Evolutionary conservation across 2,113 vertebrate species (phyloP).

Genomic region (Sitta europaea): DNA sequence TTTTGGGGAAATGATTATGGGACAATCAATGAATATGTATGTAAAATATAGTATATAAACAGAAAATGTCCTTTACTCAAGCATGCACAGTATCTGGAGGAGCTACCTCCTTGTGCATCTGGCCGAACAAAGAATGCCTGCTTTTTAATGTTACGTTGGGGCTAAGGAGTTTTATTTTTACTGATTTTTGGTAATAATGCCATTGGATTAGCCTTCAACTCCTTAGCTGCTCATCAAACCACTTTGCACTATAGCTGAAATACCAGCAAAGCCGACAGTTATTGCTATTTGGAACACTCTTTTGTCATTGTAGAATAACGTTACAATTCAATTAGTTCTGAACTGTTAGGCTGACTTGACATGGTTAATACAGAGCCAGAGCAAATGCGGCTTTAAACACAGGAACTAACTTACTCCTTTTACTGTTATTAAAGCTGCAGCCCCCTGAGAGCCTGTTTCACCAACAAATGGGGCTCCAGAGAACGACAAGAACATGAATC

Average conservation of each 20-base stretch:
- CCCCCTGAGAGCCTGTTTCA: background rate
- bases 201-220: background rate
- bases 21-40: background rate
- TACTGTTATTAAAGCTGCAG: background rate
- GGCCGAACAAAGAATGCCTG: background rate
- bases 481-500: background rate
- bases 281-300: background rate
- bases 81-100: background rate
- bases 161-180: background rate
- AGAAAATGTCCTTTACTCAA: background rate
- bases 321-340: background rate
- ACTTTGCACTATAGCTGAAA: background rate
- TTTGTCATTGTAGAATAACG: background rate
- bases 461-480: background rate
- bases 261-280: background rate
- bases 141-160: background rate
- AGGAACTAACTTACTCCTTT: background rate
- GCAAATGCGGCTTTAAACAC: background rate
- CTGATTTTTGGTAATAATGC: background rate
- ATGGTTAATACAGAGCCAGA: background rate
- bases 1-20: background rate
- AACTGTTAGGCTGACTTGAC: background rate
- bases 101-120: fast-evolving
- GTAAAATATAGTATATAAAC: background rate
- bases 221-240: background rate